Percentiles rank a stretch among this genome's conserved stretches.
Evolutionary conservation across 2,888 invertebrate species (phyloP).

Genomic region (Oscheius sp.): DNA sequence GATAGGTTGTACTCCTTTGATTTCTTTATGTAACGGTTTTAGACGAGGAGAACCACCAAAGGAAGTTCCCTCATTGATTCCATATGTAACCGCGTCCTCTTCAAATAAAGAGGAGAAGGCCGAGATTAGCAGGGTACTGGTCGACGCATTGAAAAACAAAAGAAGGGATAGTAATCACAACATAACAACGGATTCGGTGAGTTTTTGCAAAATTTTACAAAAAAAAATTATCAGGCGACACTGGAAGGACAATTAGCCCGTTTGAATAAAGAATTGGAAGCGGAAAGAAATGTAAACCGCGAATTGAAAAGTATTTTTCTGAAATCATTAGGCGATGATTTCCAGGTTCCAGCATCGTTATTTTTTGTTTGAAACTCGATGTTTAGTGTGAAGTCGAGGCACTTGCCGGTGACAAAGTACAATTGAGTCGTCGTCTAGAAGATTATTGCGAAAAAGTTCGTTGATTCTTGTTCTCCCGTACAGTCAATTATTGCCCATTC

Average conservation of each 20-base stretch:
- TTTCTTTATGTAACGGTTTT: too few species aligned
- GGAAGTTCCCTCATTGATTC: conserved; percentile 27
- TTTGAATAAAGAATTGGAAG: conserved; percentile 43
- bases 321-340: conserved; percentile 93
- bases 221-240: conserved; percentile 27
- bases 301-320: conserved; percentile 92
- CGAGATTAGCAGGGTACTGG: background rate
- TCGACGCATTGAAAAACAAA: conserved; percentile 24
- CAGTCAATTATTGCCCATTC: conserved; percentile 12
- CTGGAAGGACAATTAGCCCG: conserved; percentile 42
- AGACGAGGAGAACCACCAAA: conserved; percentile 32
- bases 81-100: conserved; percentile 6
- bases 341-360: conserved; percentile 73
- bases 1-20: conserved; percentile 32
- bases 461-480: background rate
- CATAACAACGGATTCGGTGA: conserved; percentile 4
- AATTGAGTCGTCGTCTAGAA: conserved; percentile 85
- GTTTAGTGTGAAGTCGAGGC: conserved; percentile 86
- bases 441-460: conserved; percentile 85
- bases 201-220: too few species aligned
- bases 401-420: conserved; percentile 90
- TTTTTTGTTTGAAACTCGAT: background rate
- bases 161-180: conserved; percentile 17
- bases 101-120: background rate
- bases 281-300: conserved; percentile 82